Evolutionary conservation across 2,888 invertebrate genomes (phyloP).

Genomic region (Parelbella ahira): DNA sequence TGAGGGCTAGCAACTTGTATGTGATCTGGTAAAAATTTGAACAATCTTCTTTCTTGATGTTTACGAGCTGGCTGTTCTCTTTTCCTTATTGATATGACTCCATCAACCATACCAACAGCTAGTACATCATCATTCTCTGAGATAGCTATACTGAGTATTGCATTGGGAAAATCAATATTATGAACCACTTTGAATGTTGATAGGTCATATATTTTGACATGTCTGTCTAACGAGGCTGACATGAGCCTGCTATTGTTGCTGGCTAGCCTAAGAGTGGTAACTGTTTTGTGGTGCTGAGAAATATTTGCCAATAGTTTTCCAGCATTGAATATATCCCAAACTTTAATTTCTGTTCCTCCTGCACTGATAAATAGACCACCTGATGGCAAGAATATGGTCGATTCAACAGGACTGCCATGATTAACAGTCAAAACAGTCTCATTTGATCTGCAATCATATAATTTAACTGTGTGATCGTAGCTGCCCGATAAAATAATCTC

Average conservation of each 20-base stretch:
- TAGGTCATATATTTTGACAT: conserved; percentile 95
- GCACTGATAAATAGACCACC: conserved; percentile 95
- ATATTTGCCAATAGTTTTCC: conserved; percentile 91
- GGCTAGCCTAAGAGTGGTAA: conserved; percentile 91
- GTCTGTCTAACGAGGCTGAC: conserved; percentile 95
- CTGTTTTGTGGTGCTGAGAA: conserved; percentile 96
- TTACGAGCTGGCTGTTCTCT: conserved; percentile 81
- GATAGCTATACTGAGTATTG: conserved; percentile 91
- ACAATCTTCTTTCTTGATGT: conserved; percentile 55
- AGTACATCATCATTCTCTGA: conserved; percentile 89
- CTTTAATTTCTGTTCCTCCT: conserved; percentile 93
- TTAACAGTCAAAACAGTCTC: conserved; percentile 86
- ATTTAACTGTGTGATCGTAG: conserved; percentile 92
- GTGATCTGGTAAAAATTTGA: conserved; percentile 79
- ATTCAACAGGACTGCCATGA: conserved; percentile 95
- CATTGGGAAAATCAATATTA: conserved; percentile 93
- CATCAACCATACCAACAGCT: conserved; percentile 96
- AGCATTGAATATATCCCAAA: conserved; percentile 96
- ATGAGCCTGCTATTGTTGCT: conserved; percentile 90
- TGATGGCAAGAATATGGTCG: conserved; percentile 91
- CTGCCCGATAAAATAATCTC: conserved; percentile 91
- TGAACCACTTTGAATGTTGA: conserved; percentile 92
- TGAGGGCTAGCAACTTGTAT: conserved; percentile 27
- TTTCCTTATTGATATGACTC: conserved; percentile 91
- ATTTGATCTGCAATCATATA: conserved; percentile 91